Evolutionary conservation across 2,113 vertebrate genomes (phyloP).

Genomic region (Thunnus maccoyii): DNA sequence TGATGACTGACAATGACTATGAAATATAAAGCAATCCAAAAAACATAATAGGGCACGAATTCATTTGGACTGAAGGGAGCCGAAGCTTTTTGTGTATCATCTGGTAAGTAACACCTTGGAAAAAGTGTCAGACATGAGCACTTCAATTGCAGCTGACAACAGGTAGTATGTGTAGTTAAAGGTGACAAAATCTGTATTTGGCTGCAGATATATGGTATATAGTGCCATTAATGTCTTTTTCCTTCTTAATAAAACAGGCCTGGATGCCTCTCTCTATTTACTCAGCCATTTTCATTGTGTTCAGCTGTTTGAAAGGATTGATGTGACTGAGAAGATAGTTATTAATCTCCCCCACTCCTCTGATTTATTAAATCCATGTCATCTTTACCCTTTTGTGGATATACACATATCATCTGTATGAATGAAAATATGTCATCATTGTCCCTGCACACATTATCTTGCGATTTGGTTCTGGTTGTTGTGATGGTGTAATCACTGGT

Average conservation of each 20-base stretch:
- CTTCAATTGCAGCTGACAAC: conserved; percentile 8
- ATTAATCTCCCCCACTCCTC: neutral
- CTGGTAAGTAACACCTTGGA: conserved; percentile 4
- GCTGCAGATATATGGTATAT: neutral
- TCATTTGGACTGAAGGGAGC: conserved; percentile 53
- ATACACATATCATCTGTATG: neutral
- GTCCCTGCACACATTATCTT: neutral
- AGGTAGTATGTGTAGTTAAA: neutral
- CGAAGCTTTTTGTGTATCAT: conserved; percentile 31
- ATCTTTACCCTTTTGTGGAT: neutral
- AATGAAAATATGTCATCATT: conserved; percentile 14
- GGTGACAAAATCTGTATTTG: neutral
- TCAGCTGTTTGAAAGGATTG: neutral
- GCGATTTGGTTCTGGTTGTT: neutral
- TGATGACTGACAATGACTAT: conserved; percentile 70
- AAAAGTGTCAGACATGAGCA: conserved; percentile 7
- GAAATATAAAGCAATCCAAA: conserved; percentile 64
- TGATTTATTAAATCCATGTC: neutral
- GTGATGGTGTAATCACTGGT: too few relatives aligned
- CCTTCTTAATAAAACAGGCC: neutral
- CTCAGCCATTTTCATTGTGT: neutral
- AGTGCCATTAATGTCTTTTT: neutral
- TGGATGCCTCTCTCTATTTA: neutral
- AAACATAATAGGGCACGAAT: conserved; percentile 62
- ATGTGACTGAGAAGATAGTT: neutral